Evolutionary conservation across 1,140 invertebrate species (phyloP).

Genomic region (Sarcophaga bullata): DNA sequence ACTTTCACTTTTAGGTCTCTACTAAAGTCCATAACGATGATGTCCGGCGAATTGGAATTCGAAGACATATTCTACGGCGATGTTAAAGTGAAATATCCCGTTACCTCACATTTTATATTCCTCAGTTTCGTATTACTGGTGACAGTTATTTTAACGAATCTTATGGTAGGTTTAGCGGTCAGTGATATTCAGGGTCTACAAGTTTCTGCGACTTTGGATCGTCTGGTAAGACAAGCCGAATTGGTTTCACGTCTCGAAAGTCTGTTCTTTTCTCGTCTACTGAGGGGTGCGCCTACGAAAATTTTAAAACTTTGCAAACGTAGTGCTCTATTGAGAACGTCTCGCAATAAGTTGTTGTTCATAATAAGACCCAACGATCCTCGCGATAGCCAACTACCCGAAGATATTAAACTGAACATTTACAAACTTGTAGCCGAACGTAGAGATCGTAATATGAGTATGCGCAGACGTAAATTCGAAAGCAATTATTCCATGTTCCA

Average conservation of each 20-base stretch:
- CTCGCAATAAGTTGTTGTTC: slow-evolving; percentile 76
- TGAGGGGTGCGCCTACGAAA: slow-evolving; percentile 74
- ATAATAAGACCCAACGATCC: slow-evolving; percentile 83
- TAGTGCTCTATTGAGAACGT: slow-evolving; percentile 76
- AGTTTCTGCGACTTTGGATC: slow-evolving; percentile 81
- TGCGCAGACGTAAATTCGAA: slow-evolving; percentile 67
- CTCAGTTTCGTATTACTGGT: slow-evolving; percentile 82
- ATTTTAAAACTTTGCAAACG: slow-evolving; percentile 74
- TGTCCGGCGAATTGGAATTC: slow-evolving; percentile 87
- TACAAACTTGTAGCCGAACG: slow-evolving; percentile 77
- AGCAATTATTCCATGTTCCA: slow-evolving; percentile 64
- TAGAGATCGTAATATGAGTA: slow-evolving; percentile 70
- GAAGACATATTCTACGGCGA: slow-evolving; percentile 81
- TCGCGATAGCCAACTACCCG: slow-evolving; percentile 78
- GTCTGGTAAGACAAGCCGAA: slow-evolving; percentile 82
- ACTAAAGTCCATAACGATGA: slow-evolving; percentile 87
- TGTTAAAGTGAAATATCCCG: slow-evolving; percentile 68
- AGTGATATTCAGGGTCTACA: slow-evolving; percentile 86
- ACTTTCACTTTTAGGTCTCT: slow-evolving; percentile 65
- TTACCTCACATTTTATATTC: slow-evolving; percentile 81
- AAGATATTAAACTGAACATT: slow-evolving; percentile 76
- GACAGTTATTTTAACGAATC: slow-evolving; percentile 85
- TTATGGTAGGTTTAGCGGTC: slow-evolving; percentile 85
- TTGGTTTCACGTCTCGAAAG: slow-evolving; percentile 82
- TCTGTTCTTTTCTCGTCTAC: slow-evolving; percentile 80